Evolutionary conservation across 2,113 vertebrate genomes (phyloP).

Genomic region (Psettodes erumei): DNA sequence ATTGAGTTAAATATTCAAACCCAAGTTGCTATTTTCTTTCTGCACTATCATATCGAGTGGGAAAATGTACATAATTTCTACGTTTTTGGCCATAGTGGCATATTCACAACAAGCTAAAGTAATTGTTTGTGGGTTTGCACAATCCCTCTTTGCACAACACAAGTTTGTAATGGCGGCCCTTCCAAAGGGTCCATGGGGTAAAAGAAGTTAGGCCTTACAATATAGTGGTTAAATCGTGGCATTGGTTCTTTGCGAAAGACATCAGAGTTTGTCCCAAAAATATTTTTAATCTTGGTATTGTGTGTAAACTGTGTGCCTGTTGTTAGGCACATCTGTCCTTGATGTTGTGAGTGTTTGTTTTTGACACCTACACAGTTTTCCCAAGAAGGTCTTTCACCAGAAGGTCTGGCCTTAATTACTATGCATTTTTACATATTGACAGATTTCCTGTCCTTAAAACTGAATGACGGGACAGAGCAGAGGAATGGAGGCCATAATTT

Average conservation of each 20-base stretch:
- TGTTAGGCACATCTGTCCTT: constrained; percentile 40
- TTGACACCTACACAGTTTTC: constrained; percentile 58
- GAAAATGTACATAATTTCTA: not conserved
- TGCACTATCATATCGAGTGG: not conserved
- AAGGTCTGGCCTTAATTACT: constrained; percentile 52
- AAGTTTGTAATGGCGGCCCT: not conserved
- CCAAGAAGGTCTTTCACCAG: constrained; percentile 10
- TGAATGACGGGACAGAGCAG: constrained; percentile 20
- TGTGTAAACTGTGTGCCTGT: constrained; percentile 7
- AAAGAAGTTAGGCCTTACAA: not conserved
- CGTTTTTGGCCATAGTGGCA: not conserved
- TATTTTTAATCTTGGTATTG: not conserved
- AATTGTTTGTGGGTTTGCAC: constrained; percentile 1
- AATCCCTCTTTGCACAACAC: not conserved
- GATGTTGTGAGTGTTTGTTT: constrained; percentile 32
- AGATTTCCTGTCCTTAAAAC: constrained; percentile 64
- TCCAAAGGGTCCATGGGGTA: not conserved
- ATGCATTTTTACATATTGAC: constrained; percentile 49
- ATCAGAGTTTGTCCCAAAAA: not conserved
- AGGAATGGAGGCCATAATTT: constrained; percentile 34
- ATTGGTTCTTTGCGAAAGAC: not conserved
- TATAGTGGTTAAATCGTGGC: not conserved
- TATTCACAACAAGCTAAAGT: not conserved
- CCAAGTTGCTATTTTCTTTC: not conserved
- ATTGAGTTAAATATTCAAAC: not conserved